Base-by-base conservation (phyloP, 2,113 vertebrate species). In the Balaenoptera acutorostrata region DNA sequence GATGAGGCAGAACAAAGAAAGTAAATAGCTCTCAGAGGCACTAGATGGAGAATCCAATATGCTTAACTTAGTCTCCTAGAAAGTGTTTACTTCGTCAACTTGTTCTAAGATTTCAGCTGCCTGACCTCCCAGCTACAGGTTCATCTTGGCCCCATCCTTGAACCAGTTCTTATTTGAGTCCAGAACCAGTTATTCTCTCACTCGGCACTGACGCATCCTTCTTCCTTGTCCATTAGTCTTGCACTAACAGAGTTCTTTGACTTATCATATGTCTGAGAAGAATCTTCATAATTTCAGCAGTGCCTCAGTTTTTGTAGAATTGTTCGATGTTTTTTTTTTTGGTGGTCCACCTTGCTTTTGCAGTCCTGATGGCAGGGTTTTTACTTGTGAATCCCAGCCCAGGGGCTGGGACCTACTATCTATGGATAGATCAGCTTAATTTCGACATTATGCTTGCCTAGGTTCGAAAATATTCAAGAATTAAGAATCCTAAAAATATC, bases 11-110 rank as follows among this genome's bases (percentile, higher is more conserved):
- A 39, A n/a, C 33, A 20, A 95, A 21, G 8, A 77, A 20, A 31
- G 33, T 7, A 14, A n/a, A 68, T 8, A 8, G 41, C 17, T 96
- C 68, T 52, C 41, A 25, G 44, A 41, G 25, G 39, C 12, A 0
- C 9, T 8, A 2, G 31, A 41, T 17, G 21, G 31, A 41, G 55
- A 77, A 57, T 52, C 21, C 20, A 7, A 2, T 0, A 0, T 49
- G 49, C 9, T 69, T 44, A 72, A 33, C 8, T 59, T 78, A 31
- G 8, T 12, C 21, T 86, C 57, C 59, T 89, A 36, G 20, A 8
- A 93, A 78, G 18, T 33, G 10, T 14, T 41, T 59, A 33, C 63
- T 44, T 80, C 11, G 3, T 12, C 44, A 75, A 36, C 15, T 46
- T 52, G 29, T 20, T 93, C 55, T 63, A 39, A 20, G 55, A 80